Base-by-base conservation (phyloP, 2,797 vertebrate genomes). In the Crocodylus rhombifer region DNA sequence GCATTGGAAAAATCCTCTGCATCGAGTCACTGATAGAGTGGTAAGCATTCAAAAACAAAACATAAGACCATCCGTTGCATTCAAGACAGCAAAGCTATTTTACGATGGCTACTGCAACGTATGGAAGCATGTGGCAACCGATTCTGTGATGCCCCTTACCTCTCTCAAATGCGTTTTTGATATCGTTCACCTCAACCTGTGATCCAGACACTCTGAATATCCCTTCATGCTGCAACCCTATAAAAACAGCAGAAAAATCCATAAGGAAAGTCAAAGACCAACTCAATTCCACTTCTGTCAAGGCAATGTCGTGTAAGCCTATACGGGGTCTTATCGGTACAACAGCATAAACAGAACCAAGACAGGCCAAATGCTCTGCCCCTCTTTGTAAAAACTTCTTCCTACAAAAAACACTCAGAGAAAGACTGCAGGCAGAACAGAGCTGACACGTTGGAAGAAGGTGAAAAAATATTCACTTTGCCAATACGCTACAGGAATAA, bases 131-230 rank as follows among this genome's bases (percentile, higher is more conserved):
- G 20, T 23, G 77, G 25, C 67, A 89, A 0, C 1, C 1, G 21
- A 14, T 62, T 23, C 71, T 5, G 6, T 63, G 75, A 36, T 64
- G 71, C 36, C 64, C 73, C 98, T 97, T 88, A 99, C 99, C 99
- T 98, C 99, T 98, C 97, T 99, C 99, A 98, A 99, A 99, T 4
- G 99, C 99, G 33, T 99, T 99, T 97, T 99, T 99, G 87, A 99
- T 99, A 98, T 99, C 99, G 65, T 99, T 99, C 96, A 99, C 99
- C 95, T 99, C 99, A 84, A 99, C 99, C 93, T 99, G 99, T 12
- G 99, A 99, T 77, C 99, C 99, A 14, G 99, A 99, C 89, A 99
- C 99, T 92, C 99, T 97, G 98, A 99, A 99, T 96, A 99, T 99
- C 28, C 99, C 99, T 94, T 99, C 99, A 33, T 99, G 99, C 96